Percentiles rank a stretch among this genome's conserved stretches.
Evolutionary conservation across 2,113 vertebrate genomes (phyloP).

Genomic region (Prolemur simus): DNA sequence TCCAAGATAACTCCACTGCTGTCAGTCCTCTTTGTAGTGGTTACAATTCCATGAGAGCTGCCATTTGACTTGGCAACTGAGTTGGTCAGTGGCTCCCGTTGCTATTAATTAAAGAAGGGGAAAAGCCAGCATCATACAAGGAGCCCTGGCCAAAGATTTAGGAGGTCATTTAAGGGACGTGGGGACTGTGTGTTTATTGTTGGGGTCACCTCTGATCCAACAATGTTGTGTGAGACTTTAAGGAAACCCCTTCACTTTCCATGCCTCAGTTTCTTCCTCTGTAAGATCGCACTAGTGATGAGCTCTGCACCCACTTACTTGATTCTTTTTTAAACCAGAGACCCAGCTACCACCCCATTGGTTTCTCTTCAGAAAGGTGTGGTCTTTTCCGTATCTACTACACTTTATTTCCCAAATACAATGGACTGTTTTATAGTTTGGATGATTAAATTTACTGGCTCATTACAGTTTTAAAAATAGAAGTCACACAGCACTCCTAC

Average conservation of each 20-base stretch:
- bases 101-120: not conserved
- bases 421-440: not conserved
- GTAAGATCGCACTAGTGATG: not conserved
- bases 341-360: not conserved
- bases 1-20: not conserved
- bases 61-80: not conserved
- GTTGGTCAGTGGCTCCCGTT: not conserved
- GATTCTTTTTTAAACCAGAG: not conserved
- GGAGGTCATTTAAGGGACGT: rapidly evolving
- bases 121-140: not conserved
- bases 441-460: not conserved
- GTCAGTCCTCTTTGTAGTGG: not conserved
- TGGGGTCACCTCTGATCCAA: not conserved
- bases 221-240: not conserved
- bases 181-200: not conserved
- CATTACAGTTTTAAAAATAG: slow-evolving; percentile 5
- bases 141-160: not conserved
- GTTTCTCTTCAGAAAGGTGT: not conserved
- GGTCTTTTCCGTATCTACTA: not conserved
- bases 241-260: not conserved
- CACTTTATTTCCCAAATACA: slow-evolving; percentile 24
- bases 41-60: not conserved
- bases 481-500: not conserved
- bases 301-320: not conserved
- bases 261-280: not conserved